These are phyloP conservation scores for Momotus momota DNA, from an alignment of 2,797 vertebrate genomes.

Conservation along the genomic window DNA sequence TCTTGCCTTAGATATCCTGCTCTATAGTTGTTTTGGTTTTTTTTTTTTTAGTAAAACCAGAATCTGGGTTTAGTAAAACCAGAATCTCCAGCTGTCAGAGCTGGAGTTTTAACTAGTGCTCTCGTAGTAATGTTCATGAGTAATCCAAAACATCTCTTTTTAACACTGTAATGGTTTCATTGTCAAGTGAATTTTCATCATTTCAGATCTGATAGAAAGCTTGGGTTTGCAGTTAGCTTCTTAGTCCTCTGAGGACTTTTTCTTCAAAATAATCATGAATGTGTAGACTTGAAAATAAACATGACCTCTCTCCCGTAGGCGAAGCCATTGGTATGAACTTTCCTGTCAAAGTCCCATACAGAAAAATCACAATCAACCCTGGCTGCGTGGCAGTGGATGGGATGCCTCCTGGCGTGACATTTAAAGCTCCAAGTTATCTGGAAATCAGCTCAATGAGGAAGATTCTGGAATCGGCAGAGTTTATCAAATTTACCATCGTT, in stretches of 20 bases:
- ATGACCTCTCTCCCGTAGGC: constrained; percentile 49
- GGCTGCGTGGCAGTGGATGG: constrained; percentile 84
- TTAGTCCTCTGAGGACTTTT: neutral
- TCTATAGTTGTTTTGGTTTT: neutral
- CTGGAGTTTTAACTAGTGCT: neutral
- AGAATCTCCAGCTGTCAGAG: neutral
- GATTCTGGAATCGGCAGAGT: constrained; percentile 81
- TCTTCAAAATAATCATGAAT: neutral
- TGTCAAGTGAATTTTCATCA: neutral
- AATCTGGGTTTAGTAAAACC: neutral
- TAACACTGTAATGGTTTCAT: neutral
- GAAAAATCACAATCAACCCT: constrained; percentile 83
- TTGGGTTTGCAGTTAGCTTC: neutral
- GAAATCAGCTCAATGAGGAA: constrained; percentile 83
- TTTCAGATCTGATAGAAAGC: neutral
- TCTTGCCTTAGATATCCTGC: neutral
- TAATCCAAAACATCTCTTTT: neutral
- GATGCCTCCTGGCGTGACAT: constrained; percentile 81
- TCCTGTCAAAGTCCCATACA: constrained; percentile 83
- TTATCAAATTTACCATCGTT: constrained; percentile 83
- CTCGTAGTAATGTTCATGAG: neutral
- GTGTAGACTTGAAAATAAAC: neutral
- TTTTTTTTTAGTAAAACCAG: neutral
- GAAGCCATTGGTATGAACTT: constrained; percentile 84
- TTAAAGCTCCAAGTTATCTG: constrained; percentile 85